Conservation (phyloP, 2,113 vertebrate species). For the Bufo bufo region DNA sequence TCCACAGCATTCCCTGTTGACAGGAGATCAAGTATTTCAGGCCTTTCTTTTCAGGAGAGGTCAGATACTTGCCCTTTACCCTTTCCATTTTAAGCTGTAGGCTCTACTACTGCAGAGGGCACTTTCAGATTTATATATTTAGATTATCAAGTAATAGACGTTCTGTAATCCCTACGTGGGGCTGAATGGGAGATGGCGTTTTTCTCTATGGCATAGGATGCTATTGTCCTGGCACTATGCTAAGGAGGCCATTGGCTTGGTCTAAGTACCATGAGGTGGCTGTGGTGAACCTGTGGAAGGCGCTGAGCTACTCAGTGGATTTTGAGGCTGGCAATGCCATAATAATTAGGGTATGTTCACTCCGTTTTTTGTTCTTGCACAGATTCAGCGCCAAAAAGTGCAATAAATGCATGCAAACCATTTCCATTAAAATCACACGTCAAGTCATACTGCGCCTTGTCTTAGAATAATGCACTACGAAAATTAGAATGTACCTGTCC, state of each 20-base stretch:
- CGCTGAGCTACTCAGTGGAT: not conserved
- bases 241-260: not conserved
- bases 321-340: not conserved
- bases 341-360: too few species aligned
- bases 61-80: slow-evolving; percentile 48
- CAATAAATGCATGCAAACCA: too few species aligned
- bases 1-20: not conserved
- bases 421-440: too few species aligned
- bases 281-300: not conserved
- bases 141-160: not conserved
- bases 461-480: too few species aligned
- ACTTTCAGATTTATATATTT: slow-evolving; percentile 17
- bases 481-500: too few species aligned
- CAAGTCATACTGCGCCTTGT: too few species aligned
- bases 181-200: too few species aligned
- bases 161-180: not conserved
- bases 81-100: slow-evolving; percentile 14
- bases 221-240: not conserved
- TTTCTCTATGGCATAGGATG: not conserved
- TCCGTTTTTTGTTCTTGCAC: too few species aligned
- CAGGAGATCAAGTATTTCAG: not conserved
- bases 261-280: not conserved
- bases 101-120: not conserved
- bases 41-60: not conserved
- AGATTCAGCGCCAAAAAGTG: too few species aligned